phyloP scores from a whole-genome alignment of 2,797 vertebrate genomes.

The Neomorphus geoffroyi region DNA sequence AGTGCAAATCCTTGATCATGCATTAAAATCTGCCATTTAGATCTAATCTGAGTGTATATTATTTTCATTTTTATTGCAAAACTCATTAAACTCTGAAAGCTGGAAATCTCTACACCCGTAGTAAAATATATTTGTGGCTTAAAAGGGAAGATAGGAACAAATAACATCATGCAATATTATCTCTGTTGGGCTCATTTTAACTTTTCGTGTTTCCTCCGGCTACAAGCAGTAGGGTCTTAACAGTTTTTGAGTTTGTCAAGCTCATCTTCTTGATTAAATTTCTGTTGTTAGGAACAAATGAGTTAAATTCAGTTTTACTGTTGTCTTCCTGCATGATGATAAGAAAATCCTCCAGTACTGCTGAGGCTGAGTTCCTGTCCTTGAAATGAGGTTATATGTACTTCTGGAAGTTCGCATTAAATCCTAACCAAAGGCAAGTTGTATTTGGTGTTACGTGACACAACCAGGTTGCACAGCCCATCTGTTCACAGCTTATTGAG shows the following conservation, averaged over 20 bases:
- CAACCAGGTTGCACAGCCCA: neutral
- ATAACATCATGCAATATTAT: neutral
- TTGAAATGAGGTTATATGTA: neutral
- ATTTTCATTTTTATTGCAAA: neutral
- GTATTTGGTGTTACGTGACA: neutral
- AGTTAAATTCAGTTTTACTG: neutral
- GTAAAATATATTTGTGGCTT: neutral
- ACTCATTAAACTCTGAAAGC: neutral
- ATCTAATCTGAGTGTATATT: neutral
- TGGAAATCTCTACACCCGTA: neutral
- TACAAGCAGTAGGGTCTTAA: neutral
- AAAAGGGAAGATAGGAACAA: neutral
- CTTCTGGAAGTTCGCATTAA: neutral
- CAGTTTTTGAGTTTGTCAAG: neutral
- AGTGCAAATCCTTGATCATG: neutral
- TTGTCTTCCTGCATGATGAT: neutral
- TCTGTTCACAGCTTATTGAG: neutral
- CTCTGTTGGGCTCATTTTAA: neutral
- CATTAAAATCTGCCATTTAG: neutral
- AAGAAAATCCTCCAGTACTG: neutral
- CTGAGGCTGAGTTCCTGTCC: neutral
- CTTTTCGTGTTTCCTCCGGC: neutral
- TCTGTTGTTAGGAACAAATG: neutral
- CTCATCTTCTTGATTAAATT: neutral
- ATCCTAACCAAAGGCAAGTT: neutral